Conservation (phyloP, 2,113 vertebrate genomes). For the Cochlearius cochlearius region DNA sequence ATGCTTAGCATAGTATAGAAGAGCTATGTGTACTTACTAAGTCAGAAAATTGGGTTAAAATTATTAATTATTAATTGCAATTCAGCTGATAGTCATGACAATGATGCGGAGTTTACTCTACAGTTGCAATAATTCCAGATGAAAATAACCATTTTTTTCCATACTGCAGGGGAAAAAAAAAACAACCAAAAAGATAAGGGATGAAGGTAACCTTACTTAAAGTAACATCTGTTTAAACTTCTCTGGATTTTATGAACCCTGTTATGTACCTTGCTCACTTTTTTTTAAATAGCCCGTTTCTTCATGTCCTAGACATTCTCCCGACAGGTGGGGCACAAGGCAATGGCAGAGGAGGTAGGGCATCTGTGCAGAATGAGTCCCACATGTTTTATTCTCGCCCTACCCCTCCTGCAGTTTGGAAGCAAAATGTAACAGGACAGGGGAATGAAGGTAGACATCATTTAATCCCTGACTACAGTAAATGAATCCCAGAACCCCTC, state of each 20-base stretch:
- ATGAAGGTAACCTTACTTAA: not conserved
- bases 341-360: not conserved
- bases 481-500: not conserved
- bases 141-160: not conserved
- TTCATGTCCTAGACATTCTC: not conserved
- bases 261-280: not conserved
- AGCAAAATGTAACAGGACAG: not conserved
- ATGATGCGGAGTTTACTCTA: not conserved
- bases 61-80: not conserved
- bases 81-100: not conserved
- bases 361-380: not conserved
- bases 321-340: not conserved
- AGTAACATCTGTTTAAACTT: not conserved
- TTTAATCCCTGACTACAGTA: not conserved
- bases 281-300: not conserved
- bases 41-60: not conserved
- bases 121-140: not conserved
- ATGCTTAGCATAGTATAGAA: not conserved
- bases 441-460: not conserved
- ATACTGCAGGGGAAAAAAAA: accelerated
- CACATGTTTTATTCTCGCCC: not conserved
- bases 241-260: not conserved
- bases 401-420: not conserved
- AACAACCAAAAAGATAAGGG: not conserved
- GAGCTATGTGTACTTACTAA: not conserved